Base-by-base conservation (phyloP, 2,113 vertebrate genomes). In the Numida meleagris region DNA sequence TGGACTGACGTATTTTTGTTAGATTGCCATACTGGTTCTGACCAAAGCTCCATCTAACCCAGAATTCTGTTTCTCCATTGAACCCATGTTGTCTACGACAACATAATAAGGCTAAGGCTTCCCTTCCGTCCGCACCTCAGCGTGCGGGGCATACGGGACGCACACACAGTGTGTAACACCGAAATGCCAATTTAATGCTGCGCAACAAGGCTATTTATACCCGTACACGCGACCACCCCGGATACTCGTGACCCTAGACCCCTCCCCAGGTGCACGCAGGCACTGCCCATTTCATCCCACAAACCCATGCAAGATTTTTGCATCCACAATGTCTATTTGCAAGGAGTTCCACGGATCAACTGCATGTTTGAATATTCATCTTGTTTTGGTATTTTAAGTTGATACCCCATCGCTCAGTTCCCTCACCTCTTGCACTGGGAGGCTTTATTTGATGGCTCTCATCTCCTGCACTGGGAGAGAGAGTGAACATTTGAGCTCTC, bases 401-500 rank as follows among this genome's bases (percentile, higher is more conserved):
- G n/a, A 14, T 9, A n/a, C 38, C 9, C 3, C 12, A 31, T 55
- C 65, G 36, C 58, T 88, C 48, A 25, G 2, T 57, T 33, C 31
- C 20, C 5, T 10, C 10, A 81, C 38, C 43, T 36, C 23, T 13
- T 55, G 25, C 14, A 7, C 7, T 11, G 43, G 34, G 17, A 51
- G 59, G 40, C 58, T 89, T 38, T 34, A 2, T 59, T 38, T 50
- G 48, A 15, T 48, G 33, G 2, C n/a, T 19, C 4, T 13, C 9
- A 81, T 48, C 43, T 36, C 20, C 11, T 51, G 25, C 16, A 9
- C 6, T 7, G 36, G 33, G 17, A 51, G 19, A 45, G 13, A 20
- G 0, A 0, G 0, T 31, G 38, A 76, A 24, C 48, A 53, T 18
- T 57, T 2, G 6, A 79, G 79, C 25, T 43, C 29, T 87, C 2